A percentile compares a stretch with the other conserved stretches of the same genome.
Evolutionary conservation across 2,797 vertebrate species (phyloP).

Genomic region (Labeo calbasu): DNA sequence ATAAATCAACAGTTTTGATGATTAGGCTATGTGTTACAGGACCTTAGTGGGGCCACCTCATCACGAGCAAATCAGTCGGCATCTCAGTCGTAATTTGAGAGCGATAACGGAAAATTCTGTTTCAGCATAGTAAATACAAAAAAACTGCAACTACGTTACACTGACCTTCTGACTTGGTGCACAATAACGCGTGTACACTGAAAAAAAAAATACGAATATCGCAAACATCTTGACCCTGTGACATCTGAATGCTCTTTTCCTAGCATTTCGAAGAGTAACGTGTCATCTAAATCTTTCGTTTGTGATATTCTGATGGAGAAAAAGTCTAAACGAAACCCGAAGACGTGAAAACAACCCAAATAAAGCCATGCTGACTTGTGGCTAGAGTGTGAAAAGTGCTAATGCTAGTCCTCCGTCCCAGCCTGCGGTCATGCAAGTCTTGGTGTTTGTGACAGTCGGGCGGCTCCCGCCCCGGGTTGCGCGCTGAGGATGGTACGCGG

Average conservation of each 20-base stretch:
- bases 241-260: background rate
- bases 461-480: background rate
- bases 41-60: background rate
- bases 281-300: background rate
- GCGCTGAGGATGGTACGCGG: slow-evolving; percentile 53
- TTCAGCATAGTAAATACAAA: background rate
- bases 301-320: background rate
- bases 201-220: background rate
- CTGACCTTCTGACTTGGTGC: slow-evolving; percentile 1
- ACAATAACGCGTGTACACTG: background rate
- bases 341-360: slow-evolving; percentile 46
- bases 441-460: background rate
- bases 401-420: slow-evolving; percentile 61
- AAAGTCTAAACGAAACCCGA: slow-evolving; percentile 35
- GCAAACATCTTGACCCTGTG: background rate
- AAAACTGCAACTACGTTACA: background rate
- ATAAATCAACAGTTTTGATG: background rate
- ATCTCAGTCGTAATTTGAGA: background rate
- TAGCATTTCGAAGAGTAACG: background rate
- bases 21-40: background rate
- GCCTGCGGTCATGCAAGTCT: slow-evolving; percentile 14
- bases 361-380: slow-evolving; percentile 61
- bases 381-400: slow-evolving; percentile 81
- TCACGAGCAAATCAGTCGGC: background rate
- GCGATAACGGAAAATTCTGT: background rate